These are phyloP conservation scores for Microtus ochrogaster DNA, from an alignment of 2,113 vertebrate species.

Conservation along the genomic window DNA sequence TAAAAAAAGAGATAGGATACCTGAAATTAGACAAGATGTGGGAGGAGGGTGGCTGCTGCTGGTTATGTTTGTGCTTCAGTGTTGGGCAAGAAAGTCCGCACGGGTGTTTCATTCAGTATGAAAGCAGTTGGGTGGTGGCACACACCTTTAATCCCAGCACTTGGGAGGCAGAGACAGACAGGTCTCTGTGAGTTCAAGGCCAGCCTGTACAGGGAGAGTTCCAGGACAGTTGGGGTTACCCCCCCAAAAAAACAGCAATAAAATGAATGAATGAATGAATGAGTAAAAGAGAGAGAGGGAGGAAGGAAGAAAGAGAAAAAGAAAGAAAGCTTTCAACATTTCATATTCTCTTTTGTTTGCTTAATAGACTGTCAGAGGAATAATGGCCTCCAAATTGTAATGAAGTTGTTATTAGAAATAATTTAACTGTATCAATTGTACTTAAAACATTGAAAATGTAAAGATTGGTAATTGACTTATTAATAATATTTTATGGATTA, in stretches of 20 bases:
- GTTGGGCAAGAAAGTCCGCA: conserved; percentile 48
- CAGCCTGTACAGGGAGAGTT: neutral
- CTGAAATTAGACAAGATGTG: neutral
- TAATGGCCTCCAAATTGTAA: neutral
- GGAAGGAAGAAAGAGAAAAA: no score
- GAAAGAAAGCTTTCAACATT: neutral
- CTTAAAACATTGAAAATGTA: conserved; percentile 40
- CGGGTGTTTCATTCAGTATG: neutral
- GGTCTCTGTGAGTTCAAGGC: neutral
- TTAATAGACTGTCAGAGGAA: conserved; percentile 20
- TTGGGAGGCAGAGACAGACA: neutral
- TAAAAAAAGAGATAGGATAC: neutral
- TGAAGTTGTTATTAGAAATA: conserved; percentile 14
- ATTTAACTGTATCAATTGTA: neutral
- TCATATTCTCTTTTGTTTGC: neutral
- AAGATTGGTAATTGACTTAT: neutral
- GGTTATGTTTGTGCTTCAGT: conserved; percentile 47
- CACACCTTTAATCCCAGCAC: neutral
- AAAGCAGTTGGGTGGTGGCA: neutral
- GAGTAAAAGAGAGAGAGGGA: no score
- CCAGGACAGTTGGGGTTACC: neutral
- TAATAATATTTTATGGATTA: neutral
- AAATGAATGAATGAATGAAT: neutral
- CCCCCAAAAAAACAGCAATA: no score
- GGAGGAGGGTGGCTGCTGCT: conserved; percentile 40